Base-by-base conservation (phyloP, 1,140 invertebrate genomes). In the Camponotus floridanus region DNA sequence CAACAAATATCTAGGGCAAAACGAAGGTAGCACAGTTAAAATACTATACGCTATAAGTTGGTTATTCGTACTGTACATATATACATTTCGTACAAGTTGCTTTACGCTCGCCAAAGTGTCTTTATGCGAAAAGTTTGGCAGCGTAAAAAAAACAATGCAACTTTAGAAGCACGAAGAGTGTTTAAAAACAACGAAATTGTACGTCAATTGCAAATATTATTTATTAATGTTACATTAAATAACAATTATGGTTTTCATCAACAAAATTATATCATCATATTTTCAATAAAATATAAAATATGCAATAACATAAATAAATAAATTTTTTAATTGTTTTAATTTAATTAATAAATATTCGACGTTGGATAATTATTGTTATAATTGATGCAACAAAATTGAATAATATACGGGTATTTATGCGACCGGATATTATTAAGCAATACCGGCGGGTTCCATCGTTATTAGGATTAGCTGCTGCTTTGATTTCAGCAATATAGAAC, bases 1-100 rank as follows among this genome's bases (percentile, higher is more conserved):
- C 59, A 36, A 78, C 45, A 78, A 78, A 78, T 78, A 64, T 51
- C 42, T 7, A 11, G 15, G 42, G 59, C 21, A 18, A 9, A 33
- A 65, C 26, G 4, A 48, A 26, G 21, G 36, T 21, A 7, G 5
- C 73, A 21, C 26, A 11, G 59, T 65, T 45, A 39, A 78, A 64
- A 78, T 78, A 65, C 59, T 78, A 78, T 78, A 65, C 39, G n/a
- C 74, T 78, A 36, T 76, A 78, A 78, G 76, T 78, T 61, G 76
- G 76, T 78, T 78, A 78, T 26, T 78, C 59, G 76, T 65, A 39
- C 59, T 42, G 21, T 26, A 33, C 26, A 31, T n/a, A 31, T 26
- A 57, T n/a, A 62, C 39, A 76, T 78, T 65, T 78, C 59, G 33
- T 21, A 26, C 26, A 26, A 26, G 42, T 42, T 31, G 26, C 8